Base-by-base conservation (phyloP, 2,113 vertebrate genomes). In the Ophthalmolycus amberensis region DNA sequence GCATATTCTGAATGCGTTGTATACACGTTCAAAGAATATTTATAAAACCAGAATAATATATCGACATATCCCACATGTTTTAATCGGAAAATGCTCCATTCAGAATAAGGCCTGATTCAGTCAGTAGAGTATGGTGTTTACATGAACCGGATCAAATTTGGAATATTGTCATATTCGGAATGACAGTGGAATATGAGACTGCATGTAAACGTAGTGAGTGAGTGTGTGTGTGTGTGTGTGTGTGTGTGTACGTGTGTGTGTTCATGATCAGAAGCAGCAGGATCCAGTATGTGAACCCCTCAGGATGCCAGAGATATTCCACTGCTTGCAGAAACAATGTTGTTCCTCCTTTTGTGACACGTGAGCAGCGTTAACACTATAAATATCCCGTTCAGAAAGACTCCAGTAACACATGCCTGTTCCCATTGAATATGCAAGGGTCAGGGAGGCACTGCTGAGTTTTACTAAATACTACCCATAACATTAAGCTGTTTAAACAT, bases 361-460 rank as follows among this genome's bases (percentile, higher is more conserved):
- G 20, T 60, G 81, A 73, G 60, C 64, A 22, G 42, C 29, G 9
- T 44, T 18, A 9, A 34, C 9, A 4, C 82, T 85, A 85, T 84
- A 88, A 85, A n/a, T 81, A 88, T 62, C 69, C 63, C 76, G 42
- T 83, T 83, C 77, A 62, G 50, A 77, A 77, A 67, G 37, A 66
- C 58, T 85, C 16, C 11, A 48, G 68, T 72, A 6, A 70, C 73
- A 74, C 65, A 71, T 6, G 27, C 0, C 22, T 37, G 22, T 65
- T 64, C 65, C 25, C 22, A n/a, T n/a, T 50, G 14, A 72, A 54
- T 38, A 66, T 42, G 42, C 50, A 65, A 37, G 2, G 5, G 22
- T 25, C 25, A 60, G 58, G 29, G 9, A 29, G 1, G 63, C 34
- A 38, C 12, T 7, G 1, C 42, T 73, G 18, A 56, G 11, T 67